phyloP scores from a whole-genome alignment of 2,113 vertebrate species.

The Peromyscus leucopus region DNA sequence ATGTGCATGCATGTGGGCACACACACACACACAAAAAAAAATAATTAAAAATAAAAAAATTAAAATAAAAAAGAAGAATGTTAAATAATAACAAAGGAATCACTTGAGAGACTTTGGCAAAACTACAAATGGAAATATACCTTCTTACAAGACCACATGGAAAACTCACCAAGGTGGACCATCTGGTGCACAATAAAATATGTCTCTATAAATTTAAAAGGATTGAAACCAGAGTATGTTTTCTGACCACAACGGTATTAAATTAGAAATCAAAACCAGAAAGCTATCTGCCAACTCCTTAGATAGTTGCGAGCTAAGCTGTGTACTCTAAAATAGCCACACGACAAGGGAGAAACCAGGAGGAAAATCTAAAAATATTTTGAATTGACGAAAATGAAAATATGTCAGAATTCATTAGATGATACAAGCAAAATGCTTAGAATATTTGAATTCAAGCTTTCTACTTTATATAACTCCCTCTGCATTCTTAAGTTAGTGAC shows the following conservation, averaged over 20 bases:
- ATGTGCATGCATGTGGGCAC: background rate
- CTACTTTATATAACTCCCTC: background rate
- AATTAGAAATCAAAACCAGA: constrained; percentile 80
- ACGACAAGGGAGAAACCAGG: constrained; percentile 49
- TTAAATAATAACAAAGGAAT: constrained; percentile 40
- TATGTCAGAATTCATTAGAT: background rate
- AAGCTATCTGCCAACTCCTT: constrained; percentile 58
- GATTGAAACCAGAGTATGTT: constrained; percentile 77
- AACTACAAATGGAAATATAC: constrained; percentile 44
- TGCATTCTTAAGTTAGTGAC: background rate
- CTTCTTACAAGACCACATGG: constrained; percentile 47
- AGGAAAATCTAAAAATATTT: constrained; percentile 41
- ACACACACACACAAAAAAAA: background rate
- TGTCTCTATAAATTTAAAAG: constrained; percentile 77
- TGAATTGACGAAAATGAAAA: constrained; percentile 64
- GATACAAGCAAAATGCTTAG: background rate
- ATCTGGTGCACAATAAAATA: constrained; percentile 71
- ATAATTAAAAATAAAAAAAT: background rate
- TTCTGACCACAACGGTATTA: constrained; percentile 74
- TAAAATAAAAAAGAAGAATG: background rate
- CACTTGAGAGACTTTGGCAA: constrained; percentile 1
- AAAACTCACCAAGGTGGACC: constrained; percentile 57
- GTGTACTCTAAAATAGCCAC: constrained; percentile 35
- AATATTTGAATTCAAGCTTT: background rate
- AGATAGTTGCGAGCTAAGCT: constrained; percentile 58